phyloP scores from a whole-genome alignment of 2,797 vertebrate species.

The Nyctalus aviator region DNA sequence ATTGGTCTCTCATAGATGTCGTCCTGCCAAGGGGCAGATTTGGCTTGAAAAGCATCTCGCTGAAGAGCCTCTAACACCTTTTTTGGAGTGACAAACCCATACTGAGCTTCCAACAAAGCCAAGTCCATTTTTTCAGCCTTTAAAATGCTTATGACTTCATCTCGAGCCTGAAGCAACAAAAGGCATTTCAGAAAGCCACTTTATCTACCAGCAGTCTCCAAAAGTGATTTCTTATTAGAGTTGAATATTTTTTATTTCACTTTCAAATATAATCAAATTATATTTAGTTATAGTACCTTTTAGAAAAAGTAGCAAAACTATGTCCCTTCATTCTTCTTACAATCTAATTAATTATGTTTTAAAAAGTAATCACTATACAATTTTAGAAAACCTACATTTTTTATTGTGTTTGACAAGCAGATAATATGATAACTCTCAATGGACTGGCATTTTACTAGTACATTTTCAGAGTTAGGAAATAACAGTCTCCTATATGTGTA shows the following conservation, averaged over 20 bases:
- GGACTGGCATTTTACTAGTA: neutral
- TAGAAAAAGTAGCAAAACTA: slow-evolving; percentile 38
- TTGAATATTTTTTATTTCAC: neutral
- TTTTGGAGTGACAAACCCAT: slow-evolving; percentile 96
- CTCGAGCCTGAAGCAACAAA: slow-evolving; percentile 93
- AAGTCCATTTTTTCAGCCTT: slow-evolving; percentile 98
- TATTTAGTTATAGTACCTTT: slow-evolving; percentile 26
- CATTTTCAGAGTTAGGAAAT: slow-evolving; percentile 23
- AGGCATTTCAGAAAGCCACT: slow-evolving; percentile 71
- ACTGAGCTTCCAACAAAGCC: slow-evolving; percentile 96
- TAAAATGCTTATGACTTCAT: slow-evolving; percentile 98
- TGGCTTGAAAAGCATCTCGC: slow-evolving; percentile 94
- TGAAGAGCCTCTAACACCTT: slow-evolving; percentile 96
- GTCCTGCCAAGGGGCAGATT: slow-evolving; percentile 91
- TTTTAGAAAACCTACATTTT: neutral
- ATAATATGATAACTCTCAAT: neutral
- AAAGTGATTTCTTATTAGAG: slow-evolving; percentile 52
- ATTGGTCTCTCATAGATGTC: slow-evolving; percentile 98
- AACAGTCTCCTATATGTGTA: slow-evolving; percentile 24
- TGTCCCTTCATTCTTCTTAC: slow-evolving; percentile 28
- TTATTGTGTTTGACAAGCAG: slow-evolving; percentile 12
- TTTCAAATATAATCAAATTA: slow-evolving; percentile 47
- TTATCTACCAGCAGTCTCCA: slow-evolving; percentile 47
- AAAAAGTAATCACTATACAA: neutral
- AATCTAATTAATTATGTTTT: slow-evolving; percentile 30